Conservation (phyloP, 2,888 invertebrate genomes). For the Trachelus troglodyta region DNA sequence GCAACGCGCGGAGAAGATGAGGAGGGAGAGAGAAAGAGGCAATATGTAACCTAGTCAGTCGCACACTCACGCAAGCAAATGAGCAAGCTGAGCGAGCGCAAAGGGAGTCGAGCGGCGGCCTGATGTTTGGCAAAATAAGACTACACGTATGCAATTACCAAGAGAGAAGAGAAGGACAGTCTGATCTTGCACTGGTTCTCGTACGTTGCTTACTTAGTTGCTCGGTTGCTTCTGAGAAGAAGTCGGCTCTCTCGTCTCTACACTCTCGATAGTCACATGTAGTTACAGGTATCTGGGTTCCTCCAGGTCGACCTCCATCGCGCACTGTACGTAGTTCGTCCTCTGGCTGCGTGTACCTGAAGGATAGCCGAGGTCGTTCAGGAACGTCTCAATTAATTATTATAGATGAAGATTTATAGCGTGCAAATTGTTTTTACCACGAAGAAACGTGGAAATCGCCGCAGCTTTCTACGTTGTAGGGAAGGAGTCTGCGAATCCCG, state of each 20-base stretch:
- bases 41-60: background rate
- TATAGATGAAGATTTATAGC: constrained; percentile 35
- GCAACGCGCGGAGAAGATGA: background rate
- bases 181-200: constrained; percentile 13
- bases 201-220: background rate
- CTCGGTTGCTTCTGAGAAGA: background rate
- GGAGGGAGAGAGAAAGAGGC: background rate
- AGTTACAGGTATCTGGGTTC: background rate
- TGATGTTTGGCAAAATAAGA: constrained; percentile 28
- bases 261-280: background rate
- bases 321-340: background rate
- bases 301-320: background rate
- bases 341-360: background rate
- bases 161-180: constrained; percentile 8
- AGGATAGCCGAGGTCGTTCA: background rate
- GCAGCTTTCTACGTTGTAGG: background rate
- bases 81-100: background rate
- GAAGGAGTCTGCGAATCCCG: background rate
- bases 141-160: constrained; percentile 35
- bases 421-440: constrained; percentile 27
- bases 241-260: background rate
- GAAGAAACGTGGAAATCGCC: background rate
- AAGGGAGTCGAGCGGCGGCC: background rate
- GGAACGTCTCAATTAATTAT: constrained; percentile 42
- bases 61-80: background rate